Base-by-base conservation (phyloP, 1,140 invertebrate genomes). In the Drosophila busckii region DNA sequence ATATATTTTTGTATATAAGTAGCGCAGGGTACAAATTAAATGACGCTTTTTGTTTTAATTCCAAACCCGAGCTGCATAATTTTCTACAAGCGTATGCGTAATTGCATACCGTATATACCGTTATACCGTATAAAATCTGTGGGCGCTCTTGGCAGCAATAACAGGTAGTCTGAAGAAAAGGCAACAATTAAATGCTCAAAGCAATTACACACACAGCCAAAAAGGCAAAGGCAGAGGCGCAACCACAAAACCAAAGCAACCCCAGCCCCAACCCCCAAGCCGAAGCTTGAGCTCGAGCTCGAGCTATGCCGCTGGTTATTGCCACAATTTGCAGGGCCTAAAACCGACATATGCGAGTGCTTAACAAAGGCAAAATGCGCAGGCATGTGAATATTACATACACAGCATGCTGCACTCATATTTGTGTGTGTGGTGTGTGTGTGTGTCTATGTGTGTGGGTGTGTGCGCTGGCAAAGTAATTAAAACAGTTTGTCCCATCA, bases 401-500 rank as follows among this genome's bases (percentile, higher is more conserved):
- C 42, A 50, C 29, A 50, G 26, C 20, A 15, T 54, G 40, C 20
- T 22, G 7, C 35, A 25, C 31, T 23, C 48, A 31, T 42, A 52
- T 17, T 10, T 56, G 34, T 20, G 8, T 23, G 16, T 44, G 7
- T 10, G n/a, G 19, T 38, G 9, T 40, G 26, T 32, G 17, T 9
- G 4, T 9, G 7, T 26, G 16, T 23, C 22, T 7, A 20, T 19
- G 49, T 42, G 20, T n/a, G 25, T 28, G 2, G 8, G 29, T 25
- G 28, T 26, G 6, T 16, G n/a, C 37, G 25, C 29, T 38, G 25
- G 65, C 66, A 60, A 61, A 66, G 68, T 80, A 80, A 80, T 78
- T 78, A 78, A 73, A 69, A 82, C 73, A 68, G 64, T 82, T 82
- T 69, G 73, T 45, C 53, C 42, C 69, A 61, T 69, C n/a, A n/a